A percentile compares a stretch with the other conserved stretches of the same genome.
Evolutionary conservation across 2,113 vertebrate species (phyloP).

Genomic region (Mohoua ochrocephala): DNA sequence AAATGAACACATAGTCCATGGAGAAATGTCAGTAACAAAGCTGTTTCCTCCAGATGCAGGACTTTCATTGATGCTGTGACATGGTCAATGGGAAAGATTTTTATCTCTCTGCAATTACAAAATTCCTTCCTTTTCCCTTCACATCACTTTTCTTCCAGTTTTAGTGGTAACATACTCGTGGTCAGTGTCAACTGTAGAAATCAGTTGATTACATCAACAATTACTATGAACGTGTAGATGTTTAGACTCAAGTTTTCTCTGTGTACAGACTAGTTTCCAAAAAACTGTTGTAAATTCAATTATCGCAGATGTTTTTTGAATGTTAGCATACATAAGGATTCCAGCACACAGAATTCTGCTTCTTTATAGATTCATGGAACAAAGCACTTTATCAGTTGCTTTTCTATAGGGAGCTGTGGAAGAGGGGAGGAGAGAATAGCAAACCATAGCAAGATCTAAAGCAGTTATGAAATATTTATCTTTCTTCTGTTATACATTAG

Average conservation of each 20-base stretch:
- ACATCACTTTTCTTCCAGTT: background rate
- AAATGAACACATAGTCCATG: background rate
- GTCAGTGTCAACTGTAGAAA: background rate
- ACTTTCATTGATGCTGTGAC: background rate
- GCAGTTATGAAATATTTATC: slow-evolving; percentile 25
- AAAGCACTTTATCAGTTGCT: background rate
- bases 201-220: background rate
- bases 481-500: background rate
- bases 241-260: background rate
- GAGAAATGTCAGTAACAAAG: background rate
- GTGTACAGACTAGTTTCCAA: background rate
- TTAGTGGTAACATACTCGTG: background rate
- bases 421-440: background rate
- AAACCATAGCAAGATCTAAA: background rate
- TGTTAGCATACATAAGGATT: background rate
- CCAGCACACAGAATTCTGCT: background rate
- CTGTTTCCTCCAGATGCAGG: background rate
- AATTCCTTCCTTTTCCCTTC: background rate
- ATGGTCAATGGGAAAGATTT: background rate
- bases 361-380: background rate
- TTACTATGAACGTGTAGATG: background rate
- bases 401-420: background rate
- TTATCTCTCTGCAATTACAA: background rate
- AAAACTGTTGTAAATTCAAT: background rate
- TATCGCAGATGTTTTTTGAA: rapidly evolving